phyloP scores from a whole-genome alignment of 2,113 vertebrate species.

The Argyrosomus japonicus region DNA sequence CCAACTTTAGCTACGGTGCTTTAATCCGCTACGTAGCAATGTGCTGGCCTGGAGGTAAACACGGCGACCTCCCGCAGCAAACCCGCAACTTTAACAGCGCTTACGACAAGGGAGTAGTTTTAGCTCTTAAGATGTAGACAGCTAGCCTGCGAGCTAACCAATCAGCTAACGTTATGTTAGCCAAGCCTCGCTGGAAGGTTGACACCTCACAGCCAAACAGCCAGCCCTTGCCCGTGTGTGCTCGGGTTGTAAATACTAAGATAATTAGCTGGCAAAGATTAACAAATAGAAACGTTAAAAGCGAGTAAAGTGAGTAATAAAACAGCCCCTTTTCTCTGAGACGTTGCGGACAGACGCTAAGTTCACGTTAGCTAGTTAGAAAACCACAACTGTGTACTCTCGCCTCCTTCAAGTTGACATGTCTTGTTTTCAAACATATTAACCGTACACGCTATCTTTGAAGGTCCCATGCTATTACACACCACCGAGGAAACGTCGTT shows the following conservation, averaged over 20 bases:
- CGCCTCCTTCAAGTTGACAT: constrained; percentile 73
- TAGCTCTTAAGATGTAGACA: constrained; percentile 59
- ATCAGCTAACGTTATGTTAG: constrained; percentile 57
- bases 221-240: constrained; percentile 18
- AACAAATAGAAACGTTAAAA: not conserved
- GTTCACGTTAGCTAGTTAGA: constrained; percentile 65
- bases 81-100: constrained; percentile 50
- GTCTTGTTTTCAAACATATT: constrained; percentile 72
- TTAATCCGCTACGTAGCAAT: not conserved
- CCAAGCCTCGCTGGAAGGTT: constrained; percentile 53
- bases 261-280: not conserved
- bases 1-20: constrained; percentile 29
- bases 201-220: constrained; percentile 54
- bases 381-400: constrained; percentile 62
- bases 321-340: not conserved
- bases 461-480: not conserved
- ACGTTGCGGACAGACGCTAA: constrained; percentile 42
- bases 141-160: constrained; percentile 73
- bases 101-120: constrained; percentile 46
- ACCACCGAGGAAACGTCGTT: not conserved
- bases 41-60: constrained; percentile 9
- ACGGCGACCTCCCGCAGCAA: constrained; percentile 15
- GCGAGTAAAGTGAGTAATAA: not conserved
- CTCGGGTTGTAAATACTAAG: constrained; percentile 17
- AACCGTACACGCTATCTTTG: constrained; percentile 5